Percentiles rank a stretch among this genome's conserved stretches.
Conservation (phyloP, 2,888 invertebrate genomes). For the Xanthia icteritia region DNA sequence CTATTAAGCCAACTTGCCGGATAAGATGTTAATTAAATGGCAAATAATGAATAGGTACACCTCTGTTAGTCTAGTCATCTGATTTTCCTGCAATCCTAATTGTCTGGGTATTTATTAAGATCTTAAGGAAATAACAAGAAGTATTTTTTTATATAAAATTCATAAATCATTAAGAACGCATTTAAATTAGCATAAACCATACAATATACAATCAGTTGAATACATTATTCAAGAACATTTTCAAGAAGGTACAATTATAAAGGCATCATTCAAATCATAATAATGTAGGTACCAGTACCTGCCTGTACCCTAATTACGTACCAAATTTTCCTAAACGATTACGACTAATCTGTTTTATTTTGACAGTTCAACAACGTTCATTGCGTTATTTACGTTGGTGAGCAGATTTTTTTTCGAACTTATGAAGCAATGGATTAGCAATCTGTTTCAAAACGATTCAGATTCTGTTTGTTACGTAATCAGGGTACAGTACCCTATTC, state of each 20-base stretch:
- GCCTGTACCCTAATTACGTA: no score
- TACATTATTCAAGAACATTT: constrained; percentile 4
- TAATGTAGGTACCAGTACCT: background rate
- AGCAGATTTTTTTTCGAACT: no score
- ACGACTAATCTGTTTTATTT: no score
- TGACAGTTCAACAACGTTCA: no score
- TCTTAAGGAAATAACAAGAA: constrained; percentile 41
- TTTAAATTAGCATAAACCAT: background rate
- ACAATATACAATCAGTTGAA: background rate
- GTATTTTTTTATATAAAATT: constrained; percentile 10
- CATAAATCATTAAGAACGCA: constrained; percentile 3
- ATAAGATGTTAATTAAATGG: constrained; percentile 48
- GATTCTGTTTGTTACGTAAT: no score
- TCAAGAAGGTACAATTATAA: constrained; percentile 8
- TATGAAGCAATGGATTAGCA: no score
- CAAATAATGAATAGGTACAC: constrained; percentile 48
- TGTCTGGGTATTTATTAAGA: constrained; percentile 22
- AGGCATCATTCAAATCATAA: background rate
- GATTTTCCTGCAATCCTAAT: constrained; percentile 44
- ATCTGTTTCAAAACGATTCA: no score
- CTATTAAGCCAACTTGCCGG: constrained; percentile 36
- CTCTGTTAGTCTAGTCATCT: constrained; percentile 48
- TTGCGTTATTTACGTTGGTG: no score
- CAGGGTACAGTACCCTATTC: no score
- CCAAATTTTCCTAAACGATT: no score